Base-by-base conservation (phyloP, 30 jellyfish, hydroid and myxozoan genomes). In the Rhopilema esculentum region DNA sequence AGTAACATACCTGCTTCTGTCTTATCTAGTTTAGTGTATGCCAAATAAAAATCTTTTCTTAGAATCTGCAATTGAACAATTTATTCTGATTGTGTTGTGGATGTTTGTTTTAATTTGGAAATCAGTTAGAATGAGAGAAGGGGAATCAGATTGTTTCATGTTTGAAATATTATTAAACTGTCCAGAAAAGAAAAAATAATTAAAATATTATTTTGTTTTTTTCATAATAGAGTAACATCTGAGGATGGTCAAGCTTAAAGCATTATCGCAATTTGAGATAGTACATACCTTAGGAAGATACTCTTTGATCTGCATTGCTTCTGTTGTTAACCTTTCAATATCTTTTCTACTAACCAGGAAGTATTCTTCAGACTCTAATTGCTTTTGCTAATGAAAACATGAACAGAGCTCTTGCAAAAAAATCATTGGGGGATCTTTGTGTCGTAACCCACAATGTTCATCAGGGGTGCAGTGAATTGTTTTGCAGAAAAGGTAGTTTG, bases 211-310 rank as follows among this genome's bases (percentile, higher is more conserved):
- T n/a, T n/a, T n/a, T n/a, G n/a, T n/a, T n/a, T n/a, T n/a, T n/a
- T n/a, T n/a, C n/a, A n/a, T n/a, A n/a, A n/a, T n/a, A n/a, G n/a
- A n/a, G n/a, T n/a, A n/a, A n/a, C n/a, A n/a, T 15, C 61, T 16
- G 32, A 62, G n/a, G 20, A 62, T 21, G 23, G 16, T 4, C 70
- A 81, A 61, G 19, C 33, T 22, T 19, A 40, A 40, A 2, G 57
- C 57, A 40, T 30, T 69, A 33, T 48, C 21, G 33, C 33, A 83
- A 6, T 19, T 19, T 51, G 66, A 51, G 16, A 69, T 67, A 18
- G 9, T 24, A 68, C 64, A 16, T 75, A 91, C 98, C 90, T 79
- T 92, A 29, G 98, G 98, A 24, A 92, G 91, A 61, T 50, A 66
- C 26, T 92, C 96, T 75, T 76, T 86, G 7, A 92, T 75, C 52